Evolutionary conservation across 2,888 invertebrate genomes (phyloP).

Genomic region (Mesorhabditis belari): DNA sequence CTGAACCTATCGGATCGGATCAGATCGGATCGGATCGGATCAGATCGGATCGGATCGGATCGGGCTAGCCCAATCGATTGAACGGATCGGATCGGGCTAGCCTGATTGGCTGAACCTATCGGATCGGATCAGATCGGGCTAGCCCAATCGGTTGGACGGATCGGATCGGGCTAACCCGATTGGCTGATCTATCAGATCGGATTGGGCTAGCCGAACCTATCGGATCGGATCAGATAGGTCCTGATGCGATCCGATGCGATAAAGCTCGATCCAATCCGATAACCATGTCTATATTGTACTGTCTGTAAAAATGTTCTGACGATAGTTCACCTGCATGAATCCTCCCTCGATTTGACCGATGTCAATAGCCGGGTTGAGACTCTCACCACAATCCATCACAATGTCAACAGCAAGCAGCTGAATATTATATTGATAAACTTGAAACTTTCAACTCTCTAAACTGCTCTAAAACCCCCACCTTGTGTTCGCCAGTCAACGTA

Average conservation of each 20-base stretch:
- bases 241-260: not conserved
- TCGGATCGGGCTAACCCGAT: too few species aligned
- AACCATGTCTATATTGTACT: not conserved
- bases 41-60: too few species aligned
- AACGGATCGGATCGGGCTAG: too few species aligned
- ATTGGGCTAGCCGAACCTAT: too few species aligned
- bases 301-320: not conserved
- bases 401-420: slow-evolving; percentile 77
- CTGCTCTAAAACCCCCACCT: slow-evolving; percentile 55
- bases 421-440: slow-evolving; percentile 66
- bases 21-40: too few species aligned
- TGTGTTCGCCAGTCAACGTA: slow-evolving; percentile 84
- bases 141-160: too few species aligned
- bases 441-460: slow-evolving; percentile 65
- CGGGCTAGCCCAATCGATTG: too few species aligned
- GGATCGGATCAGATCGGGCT: too few species aligned
- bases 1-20: too few species aligned
- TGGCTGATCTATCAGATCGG: too few species aligned
- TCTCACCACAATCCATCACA: slow-evolving; percentile 90
- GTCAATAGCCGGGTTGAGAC: slow-evolving; percentile 89
- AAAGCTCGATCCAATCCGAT: not conserved
- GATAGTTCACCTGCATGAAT: slow-evolving; percentile 66
- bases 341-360: slow-evolving; percentile 92
- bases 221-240: not conserved
- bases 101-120: too few species aligned